phyloP scores from a whole-genome alignment of 2,888 invertebrate species.

The Drepana falcataria region DNA sequence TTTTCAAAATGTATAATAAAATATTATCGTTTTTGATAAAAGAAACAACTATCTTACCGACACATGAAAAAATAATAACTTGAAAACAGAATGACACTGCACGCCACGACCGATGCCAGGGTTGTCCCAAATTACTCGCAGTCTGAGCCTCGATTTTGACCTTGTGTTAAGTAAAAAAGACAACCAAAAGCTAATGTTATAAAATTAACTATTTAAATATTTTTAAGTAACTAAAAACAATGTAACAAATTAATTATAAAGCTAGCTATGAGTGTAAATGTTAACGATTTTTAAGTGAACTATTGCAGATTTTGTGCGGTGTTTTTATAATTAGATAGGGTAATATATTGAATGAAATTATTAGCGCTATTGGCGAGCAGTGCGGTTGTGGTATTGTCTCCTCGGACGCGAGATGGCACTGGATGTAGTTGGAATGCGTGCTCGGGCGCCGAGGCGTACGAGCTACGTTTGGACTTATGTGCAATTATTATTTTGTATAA shows the following conservation, averaged over 20 bases:
- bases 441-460: constrained; percentile 37
- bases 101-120: constrained; percentile 44
- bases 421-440: constrained; percentile 32
- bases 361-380: constrained; percentile 66
- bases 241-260: constrained; percentile 78
- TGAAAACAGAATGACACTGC: constrained; percentile 25
- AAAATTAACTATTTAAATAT: constrained; percentile 75
- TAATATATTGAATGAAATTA: constrained; percentile 79
- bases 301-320: constrained; percentile 77
- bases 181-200: constrained; percentile 78
- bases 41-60: no score
- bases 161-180: constrained; percentile 65
- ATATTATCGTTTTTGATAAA: no score
- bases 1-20: no score
- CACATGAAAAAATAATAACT: no score
- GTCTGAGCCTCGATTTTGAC: constrained; percentile 64
- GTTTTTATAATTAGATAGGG: constrained; percentile 80
- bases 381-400: constrained; percentile 52
- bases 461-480: constrained; percentile 72
- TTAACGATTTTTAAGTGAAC: constrained; percentile 77
- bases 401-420: constrained; percentile 37
- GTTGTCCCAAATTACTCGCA: constrained; percentile 64
- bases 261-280: constrained; percentile 79
- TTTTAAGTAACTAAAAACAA: constrained; percentile 71
- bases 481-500: constrained; percentile 80